phyloP scores from a whole-genome alignment of 2,113 vertebrate species.

The Tapirus terrestris region DNA sequence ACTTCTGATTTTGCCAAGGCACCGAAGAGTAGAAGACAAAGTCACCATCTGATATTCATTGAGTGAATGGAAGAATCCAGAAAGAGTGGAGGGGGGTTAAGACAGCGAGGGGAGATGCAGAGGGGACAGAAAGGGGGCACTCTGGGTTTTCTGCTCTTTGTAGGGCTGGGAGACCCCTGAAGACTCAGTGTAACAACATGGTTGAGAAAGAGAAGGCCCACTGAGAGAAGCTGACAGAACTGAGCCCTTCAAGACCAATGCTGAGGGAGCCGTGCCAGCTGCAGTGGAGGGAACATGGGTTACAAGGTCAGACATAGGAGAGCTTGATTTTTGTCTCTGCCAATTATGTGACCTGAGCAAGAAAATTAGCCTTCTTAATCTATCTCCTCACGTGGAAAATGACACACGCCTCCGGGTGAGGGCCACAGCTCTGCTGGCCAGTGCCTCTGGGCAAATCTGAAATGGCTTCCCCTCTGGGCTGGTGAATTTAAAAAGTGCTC shows the following conservation, averaged over 20 bases:
- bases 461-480: not conserved
- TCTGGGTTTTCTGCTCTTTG: not conserved
- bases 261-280: not conserved
- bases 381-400: not conserved
- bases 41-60: not conserved
- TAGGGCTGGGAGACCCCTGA: not conserved
- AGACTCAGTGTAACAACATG: not conserved
- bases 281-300: not conserved
- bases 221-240: not conserved
- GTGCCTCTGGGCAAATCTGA: not conserved
- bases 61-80: not conserved
- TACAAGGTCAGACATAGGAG: not conserved
- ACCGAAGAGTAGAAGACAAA: not conserved
- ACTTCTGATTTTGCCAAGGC: not conserved
- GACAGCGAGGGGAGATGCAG: not conserved
- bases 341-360: not conserved
- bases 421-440: not conserved
- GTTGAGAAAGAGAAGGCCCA: constrained; percentile 5
- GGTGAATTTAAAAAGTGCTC: not conserved
- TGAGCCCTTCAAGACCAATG: not conserved
- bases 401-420: not conserved
- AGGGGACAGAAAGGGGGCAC: not conserved
- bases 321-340: not conserved
- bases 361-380: not conserved
- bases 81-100: not conserved